A percentile compares a stretch with the other conserved stretches of the same genome.
phyloP scores from a whole-genome alignment of 1,140 invertebrate genomes.

The Drepana arcuata region DNA sequence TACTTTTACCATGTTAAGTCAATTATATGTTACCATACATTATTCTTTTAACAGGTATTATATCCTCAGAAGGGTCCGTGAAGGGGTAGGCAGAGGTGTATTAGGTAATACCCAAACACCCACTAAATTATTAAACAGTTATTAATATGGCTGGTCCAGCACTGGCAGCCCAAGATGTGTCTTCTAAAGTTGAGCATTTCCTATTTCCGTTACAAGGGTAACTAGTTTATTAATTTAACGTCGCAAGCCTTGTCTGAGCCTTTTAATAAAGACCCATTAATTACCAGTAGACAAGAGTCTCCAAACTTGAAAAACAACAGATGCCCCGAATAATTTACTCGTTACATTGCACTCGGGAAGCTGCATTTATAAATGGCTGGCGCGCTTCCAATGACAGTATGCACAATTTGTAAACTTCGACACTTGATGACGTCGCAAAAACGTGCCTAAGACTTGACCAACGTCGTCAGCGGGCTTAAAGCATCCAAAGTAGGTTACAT shows the following conservation, averaged over 20 bases:
- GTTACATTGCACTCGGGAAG: slow-evolving; percentile 21
- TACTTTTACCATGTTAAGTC: too few relatives aligned
- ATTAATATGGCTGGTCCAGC: too few relatives aligned
- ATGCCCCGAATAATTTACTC: slow-evolving; percentile 18
- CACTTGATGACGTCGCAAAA: slow-evolving; percentile 19
- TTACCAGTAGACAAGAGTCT: slow-evolving; percentile 1
- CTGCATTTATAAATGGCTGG: slow-evolving; percentile 31
- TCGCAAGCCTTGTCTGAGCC: neutral
- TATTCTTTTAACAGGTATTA: too few relatives aligned
- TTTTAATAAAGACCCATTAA: slow-evolving; percentile 1
- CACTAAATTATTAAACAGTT: too few relatives aligned
- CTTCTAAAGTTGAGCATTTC: neutral
- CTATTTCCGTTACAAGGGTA: neutral
- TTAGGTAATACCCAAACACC: too few relatives aligned
- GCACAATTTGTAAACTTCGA: slow-evolving; percentile 23
- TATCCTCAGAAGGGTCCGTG: too few relatives aligned
- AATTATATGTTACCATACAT: too few relatives aligned
- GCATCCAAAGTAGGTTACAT: too few relatives aligned
- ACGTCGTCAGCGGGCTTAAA: too few relatives aligned
- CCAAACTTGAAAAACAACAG: slow-evolving; percentile 3
- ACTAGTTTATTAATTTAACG: neutral
- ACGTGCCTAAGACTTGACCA: slow-evolving; percentile 25
- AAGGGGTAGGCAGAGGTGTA: too few relatives aligned
- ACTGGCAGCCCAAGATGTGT: too few relatives aligned
- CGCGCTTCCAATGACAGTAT: slow-evolving; percentile 19